Conservation (phyloP, 2,888 invertebrate genomes). For the Alloscopus bannaensis region DNA sequence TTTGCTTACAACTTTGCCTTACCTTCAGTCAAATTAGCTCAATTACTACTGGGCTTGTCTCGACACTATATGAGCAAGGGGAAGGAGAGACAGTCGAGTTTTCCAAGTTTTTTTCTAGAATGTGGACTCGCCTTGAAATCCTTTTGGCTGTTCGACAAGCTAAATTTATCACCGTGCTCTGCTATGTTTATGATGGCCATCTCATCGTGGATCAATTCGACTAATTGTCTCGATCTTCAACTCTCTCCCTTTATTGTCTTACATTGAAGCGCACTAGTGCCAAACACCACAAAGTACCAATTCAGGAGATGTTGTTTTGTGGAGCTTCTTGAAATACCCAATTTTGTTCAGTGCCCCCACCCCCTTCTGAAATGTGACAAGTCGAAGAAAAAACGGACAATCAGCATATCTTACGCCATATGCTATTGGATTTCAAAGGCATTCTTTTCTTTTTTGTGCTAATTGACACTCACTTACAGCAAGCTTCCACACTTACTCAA, state of each 20-base stretch:
- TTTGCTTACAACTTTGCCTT: no score
- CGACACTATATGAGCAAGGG: background rate
- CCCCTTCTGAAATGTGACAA: slow-evolving; percentile 25
- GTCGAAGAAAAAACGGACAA: no score
- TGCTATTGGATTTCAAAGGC: no score
- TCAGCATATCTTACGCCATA: no score
- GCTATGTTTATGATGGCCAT: slow-evolving; percentile 37
- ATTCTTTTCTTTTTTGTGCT: no score
- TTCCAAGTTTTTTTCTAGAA: background rate
- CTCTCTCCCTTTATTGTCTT: no score
- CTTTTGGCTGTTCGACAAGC: background rate
- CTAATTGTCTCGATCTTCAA: slow-evolving; percentile 35
- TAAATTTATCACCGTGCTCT: slow-evolving; percentile 5
- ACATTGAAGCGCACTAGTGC: no score
- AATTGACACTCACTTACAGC: no score
- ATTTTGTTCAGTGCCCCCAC: slow-evolving; percentile 26
- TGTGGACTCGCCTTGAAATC: background rate
- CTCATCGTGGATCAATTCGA: slow-evolving; percentile 44
- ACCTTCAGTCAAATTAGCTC: background rate
- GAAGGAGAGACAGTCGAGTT: no score
- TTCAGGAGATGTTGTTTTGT: no score
- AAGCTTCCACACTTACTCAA: no score
- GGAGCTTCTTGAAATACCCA: slow-evolving; percentile 12
- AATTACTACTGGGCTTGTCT: slow-evolving; percentile 12
- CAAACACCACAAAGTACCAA: no score